Percentiles rank a stretch among this genome's conserved stretches.
These are phyloP conservation scores for Cyanistes caeruleus DNA, from an alignment of 2,113 vertebrate genomes.

Conservation along the genomic window DNA sequence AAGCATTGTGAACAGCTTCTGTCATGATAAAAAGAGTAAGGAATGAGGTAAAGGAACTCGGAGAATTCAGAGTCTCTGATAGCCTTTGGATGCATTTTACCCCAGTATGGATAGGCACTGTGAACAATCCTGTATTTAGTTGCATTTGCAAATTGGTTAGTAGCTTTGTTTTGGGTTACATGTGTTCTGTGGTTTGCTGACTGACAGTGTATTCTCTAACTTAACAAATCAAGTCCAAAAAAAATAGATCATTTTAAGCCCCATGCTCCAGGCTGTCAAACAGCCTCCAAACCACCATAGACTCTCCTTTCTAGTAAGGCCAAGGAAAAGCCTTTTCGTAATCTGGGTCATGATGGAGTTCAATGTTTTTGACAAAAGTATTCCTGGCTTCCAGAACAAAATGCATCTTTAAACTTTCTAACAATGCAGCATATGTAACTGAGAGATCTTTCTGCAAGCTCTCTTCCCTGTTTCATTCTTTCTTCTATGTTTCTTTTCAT, in stretches of 20 bases:
- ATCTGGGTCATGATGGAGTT: background rate
- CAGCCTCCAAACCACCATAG: background rate
- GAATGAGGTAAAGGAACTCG: background rate
- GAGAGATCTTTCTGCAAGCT: background rate
- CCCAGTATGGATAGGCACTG: too few species aligned
- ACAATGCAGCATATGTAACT: background rate
- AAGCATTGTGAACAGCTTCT: background rate
- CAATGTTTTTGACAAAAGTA: background rate
- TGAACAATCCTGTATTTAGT: background rate
- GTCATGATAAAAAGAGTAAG: background rate
- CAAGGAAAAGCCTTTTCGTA: background rate
- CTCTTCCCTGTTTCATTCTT: background rate
- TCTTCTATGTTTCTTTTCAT: background rate
- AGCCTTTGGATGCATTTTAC: background rate
- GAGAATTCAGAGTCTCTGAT: background rate
- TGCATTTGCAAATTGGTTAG: background rate
- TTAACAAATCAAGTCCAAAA: slow-evolving; percentile 30
- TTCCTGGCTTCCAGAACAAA: background rate
- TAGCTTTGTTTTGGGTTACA: background rate
- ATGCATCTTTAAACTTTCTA: background rate
- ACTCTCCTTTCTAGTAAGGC: background rate
- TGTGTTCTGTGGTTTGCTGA: background rate
- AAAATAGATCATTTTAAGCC: slow-evolving; percentile 16
- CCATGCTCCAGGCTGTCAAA: background rate
- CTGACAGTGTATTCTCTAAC: background rate